phyloP scores from a whole-genome alignment of 2,888 invertebrate genomes.

The Tupiocoris notatus region DNA sequence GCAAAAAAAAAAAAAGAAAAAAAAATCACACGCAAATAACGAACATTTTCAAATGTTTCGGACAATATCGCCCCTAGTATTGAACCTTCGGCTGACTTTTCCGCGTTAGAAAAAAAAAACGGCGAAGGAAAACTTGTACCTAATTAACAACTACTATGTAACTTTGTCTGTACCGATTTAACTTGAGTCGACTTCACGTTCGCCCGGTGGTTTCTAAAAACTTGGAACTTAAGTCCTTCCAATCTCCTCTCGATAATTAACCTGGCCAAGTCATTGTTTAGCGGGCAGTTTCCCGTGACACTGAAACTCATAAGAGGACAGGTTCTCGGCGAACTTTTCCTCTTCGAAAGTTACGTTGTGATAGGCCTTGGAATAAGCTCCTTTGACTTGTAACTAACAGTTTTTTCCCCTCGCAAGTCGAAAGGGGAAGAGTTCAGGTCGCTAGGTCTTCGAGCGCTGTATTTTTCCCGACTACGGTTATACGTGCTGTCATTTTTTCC shows the following conservation, averaged over 20 bases:
- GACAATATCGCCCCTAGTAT: no score
- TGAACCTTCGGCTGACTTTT: no score
- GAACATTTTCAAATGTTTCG: no score
- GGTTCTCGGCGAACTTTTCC: neutral
- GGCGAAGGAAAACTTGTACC: no score
- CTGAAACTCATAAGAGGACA: neutral
- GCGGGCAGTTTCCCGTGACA: neutral
- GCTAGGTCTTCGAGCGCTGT: no score
- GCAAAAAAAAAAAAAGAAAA: no score
- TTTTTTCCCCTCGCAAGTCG: neutral
- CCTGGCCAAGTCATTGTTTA: neutral
- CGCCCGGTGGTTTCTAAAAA: neutral
- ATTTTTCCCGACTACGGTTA: no score
- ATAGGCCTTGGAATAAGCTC: neutral
- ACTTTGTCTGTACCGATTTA: no score
- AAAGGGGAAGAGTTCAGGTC: no score
- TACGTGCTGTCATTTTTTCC: neutral
- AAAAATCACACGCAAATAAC: no score
- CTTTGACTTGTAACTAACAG: neutral
- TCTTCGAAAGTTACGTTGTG: neutral
- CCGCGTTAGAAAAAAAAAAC: no score
- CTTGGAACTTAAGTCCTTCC: neutral
- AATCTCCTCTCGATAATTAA: neutral
- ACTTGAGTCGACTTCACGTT: neutral
- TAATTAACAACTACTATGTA: no score